These are phyloP conservation scores for Coelogynopora nodosa DNA, from an alignment of 2,888 invertebrate species.

Conservation along the genomic window DNA sequence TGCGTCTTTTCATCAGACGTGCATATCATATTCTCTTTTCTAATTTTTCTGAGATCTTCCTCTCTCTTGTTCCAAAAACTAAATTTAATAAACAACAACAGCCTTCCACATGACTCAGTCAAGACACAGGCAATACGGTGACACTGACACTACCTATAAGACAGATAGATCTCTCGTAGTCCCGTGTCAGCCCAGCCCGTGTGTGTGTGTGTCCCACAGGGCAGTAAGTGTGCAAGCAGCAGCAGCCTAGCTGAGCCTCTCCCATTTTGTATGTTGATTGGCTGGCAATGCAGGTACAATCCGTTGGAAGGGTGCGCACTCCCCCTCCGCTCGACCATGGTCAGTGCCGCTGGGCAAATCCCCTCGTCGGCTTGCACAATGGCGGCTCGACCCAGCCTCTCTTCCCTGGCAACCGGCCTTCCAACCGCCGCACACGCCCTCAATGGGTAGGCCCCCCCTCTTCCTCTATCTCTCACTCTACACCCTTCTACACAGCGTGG, in stretches of 20 bases:
- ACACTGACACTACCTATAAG: no score
- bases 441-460: slow-evolving; percentile 26
- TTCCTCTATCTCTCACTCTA: background rate
- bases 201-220: no score
- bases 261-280: background rate
- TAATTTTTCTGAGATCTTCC: no score
- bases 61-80: no score
- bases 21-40: no score
- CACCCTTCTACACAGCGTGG: background rate
- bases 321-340: slow-evolving; percentile 24
- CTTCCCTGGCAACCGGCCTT: background rate
- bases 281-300: slow-evolving; percentile 40
- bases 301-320: slow-evolving; percentile 44
- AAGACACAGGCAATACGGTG: no score
- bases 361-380: background rate
- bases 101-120: no score
- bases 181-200: no score
- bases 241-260: background rate
- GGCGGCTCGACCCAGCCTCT: background rate
- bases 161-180: no score
- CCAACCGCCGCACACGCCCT: slow-evolving; percentile 7
- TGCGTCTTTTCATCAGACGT: no score
- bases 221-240: background rate
- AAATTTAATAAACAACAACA: no score
- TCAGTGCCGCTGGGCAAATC: background rate